Evolutionary conservation across 2,113 vertebrate species (phyloP).

Genomic region (Hiodon alosoides): DNA sequence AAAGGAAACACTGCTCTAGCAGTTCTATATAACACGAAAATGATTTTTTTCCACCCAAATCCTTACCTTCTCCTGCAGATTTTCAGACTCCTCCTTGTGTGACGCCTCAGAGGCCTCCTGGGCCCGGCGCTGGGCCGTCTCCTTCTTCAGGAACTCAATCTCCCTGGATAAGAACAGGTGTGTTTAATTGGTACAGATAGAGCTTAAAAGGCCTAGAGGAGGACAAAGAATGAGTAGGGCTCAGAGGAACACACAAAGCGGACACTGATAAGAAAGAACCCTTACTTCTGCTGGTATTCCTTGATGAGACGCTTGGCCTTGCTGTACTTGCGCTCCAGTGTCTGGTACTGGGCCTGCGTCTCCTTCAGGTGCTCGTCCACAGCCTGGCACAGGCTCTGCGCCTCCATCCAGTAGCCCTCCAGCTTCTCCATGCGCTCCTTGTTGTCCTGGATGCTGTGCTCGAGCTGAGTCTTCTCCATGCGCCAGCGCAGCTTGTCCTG

Average conservation of each 20-base stretch:
- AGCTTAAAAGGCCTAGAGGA: too few species aligned
- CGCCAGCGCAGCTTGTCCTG: constrained; percentile 92
- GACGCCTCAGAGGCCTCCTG: constrained; percentile 81
- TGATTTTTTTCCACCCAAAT: not conserved
- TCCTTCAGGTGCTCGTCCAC: constrained; percentile 98
- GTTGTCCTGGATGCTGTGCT: constrained; percentile 95
- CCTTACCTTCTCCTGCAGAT: constrained; percentile 86
- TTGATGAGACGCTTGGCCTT: constrained; percentile 98
- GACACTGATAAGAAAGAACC: too few species aligned
- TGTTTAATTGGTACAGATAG: too few species aligned
- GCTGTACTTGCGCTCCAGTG: constrained; percentile 96
- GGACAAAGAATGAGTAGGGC: too few species aligned
- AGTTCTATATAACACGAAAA: too few species aligned
- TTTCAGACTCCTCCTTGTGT: constrained; percentile 83
- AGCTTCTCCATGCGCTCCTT: constrained; percentile 98
- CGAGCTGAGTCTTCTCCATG: constrained; percentile 88
- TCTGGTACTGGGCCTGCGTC: constrained; percentile 95
- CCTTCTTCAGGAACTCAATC: constrained; percentile 93
- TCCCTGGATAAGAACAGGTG: constrained; percentile 61
- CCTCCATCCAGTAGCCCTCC: constrained; percentile 98
- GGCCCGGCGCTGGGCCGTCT: constrained; percentile 81
- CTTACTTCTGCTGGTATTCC: constrained; percentile 98
- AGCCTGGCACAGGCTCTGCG: constrained; percentile 91
- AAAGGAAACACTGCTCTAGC: too few species aligned
- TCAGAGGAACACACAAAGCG: too few species aligned